Evolutionary conservation across 2,113 vertebrate genomes (phyloP), one percentile per base, ranked within the genome.

Genomic region (Bostrychus sinensis): DNA sequence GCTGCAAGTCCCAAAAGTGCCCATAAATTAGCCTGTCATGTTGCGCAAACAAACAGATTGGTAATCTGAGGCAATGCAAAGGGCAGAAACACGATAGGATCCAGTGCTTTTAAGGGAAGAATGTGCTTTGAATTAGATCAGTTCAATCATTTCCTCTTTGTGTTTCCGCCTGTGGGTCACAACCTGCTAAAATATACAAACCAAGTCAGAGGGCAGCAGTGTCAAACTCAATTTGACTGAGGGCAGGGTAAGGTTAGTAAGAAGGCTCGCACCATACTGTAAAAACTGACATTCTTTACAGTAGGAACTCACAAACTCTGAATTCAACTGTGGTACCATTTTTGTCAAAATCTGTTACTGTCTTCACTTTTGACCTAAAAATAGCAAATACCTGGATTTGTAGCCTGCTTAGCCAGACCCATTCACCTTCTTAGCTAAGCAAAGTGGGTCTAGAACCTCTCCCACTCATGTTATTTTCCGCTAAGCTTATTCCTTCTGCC

Each of bases 1-100:
- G 61, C 72, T 64, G 38, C 12, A 8, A 30, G 30, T 53, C 78
- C 72, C 53, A 1, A 6, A 56, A 65, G 61, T 1, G 13, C 30
- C 51, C 37, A 17, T 55, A 26, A 59, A 66, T 70, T 17, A 75
- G 45, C 61, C 41, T 14, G 37, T 36, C 19, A 39, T 59, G 70
- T 60, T 68, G 48, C 42, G 38, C 39, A 48, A 51, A 75, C 55
- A 80, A 83, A 76, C 74, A 78, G 60, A 51, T 64, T 0, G 4
- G 39, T 42, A 39, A 55, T 20, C 17, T 14, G 17, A 66, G 36
- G 75, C 51, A 19, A 45, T 22, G 56, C 9, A 5, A 9, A 28
- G 57, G 20, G 36, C 16, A 13, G 32, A 11, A 10, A 13, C 53
- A 58, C 32, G 16, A 70, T 10, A 17, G 17, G 5, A 60, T 9